Base-by-base conservation (phyloP, 2,797 vertebrate species). In the Lepidocolaptes lacrymiger region DNA sequence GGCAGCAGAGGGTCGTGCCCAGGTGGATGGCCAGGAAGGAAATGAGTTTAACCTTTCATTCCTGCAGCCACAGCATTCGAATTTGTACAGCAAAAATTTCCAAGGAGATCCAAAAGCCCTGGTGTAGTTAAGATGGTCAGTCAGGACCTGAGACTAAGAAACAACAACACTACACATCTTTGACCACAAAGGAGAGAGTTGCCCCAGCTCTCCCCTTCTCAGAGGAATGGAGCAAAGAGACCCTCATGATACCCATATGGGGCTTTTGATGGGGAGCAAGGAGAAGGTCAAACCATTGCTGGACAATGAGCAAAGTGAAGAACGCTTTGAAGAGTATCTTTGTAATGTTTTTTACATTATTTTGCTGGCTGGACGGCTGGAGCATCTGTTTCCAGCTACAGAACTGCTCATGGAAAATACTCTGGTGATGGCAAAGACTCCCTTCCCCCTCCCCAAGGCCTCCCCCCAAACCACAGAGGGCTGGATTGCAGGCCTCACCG, bases 331-430 rank as follows among this genome's bases (percentile, higher is more conserved):
- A 97, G 91, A 79, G 56, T 93, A 93, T 59, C 48, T 88, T 96
- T 80, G 55, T 95, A 93, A 95, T 87, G 93, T 94, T 97, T 97
- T 98, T 96, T 90, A 89, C 94, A 96, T 95, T 78, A 97, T 58
- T 95, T 95, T 95, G 34, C 94, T 96, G 95, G 93, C 96, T 86
- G 80, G 84, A 85, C 58, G 30, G 94, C 96, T 61, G 54, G 83
- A 98, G 97, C 98, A 98, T 98, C 98, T 98, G 98, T 98, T 98
- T 98, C 97, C 97, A 98, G 98, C 98, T 96, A 98, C 88, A 91
- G 95, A 97, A 96, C 78, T 92, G 90, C 97, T 97, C 89, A 95
- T 98, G 98, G 98, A 98, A 98, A 99, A 98, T 98, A 95, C 97
- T 97, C 97, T 98, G 97, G 98, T 88, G 73, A 91, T 81, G 76